Evolutionary conservation across 2,888 invertebrate genomes (phyloP), one percentile per base, ranked within the genome.

Genomic region (Anthrax anthrax): DNA sequence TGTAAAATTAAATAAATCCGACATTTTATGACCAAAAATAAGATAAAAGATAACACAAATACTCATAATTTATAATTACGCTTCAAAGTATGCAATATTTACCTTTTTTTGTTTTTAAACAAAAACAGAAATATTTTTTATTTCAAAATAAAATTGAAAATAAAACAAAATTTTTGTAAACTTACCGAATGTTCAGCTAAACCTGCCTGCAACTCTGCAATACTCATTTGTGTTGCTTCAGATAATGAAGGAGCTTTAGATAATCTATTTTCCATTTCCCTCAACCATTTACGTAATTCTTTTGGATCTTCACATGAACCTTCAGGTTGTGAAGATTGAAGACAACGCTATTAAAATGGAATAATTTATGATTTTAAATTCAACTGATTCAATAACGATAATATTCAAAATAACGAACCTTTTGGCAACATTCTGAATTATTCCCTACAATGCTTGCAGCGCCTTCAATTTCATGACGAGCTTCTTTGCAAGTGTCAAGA

Each of bases 131-230:
- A n/a, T n/a, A n/a, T n/a, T n/a, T n/a, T n/a, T n/a, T n/a, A n/a
- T n/a, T n/a, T n/a, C n/a, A n/a, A n/a, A n/a, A n/a, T n/a, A n/a
- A n/a, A n/a, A n/a, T n/a, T n/a, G n/a, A n/a, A n/a, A n/a, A n/a
- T n/a, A n/a, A n/a, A n/a, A n/a, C n/a, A 36, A 8, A 36, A 36
- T 10, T 36, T 32, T 42, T 12, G 16, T 9, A 37, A 19, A 74
- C 81, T 72, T 67, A 91, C 91, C 87, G 87, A 81, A 70, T 89
- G 84, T 64, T 85, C 84, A 56, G 77, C 75, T 54, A 84, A 78
- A 64, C 83, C 84, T 55, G 81, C 76, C 64, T 85, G 77, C 56
- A 91, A 72, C 60, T 88, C 85, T 62, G 73, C 74, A 67, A 78
- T 76, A 48, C 78, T 77, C 70, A 82, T 84, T 60, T 76, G 77